Evolutionary conservation across 2,888 invertebrate genomes (phyloP), one percentile per base, ranked within the genome.

Genomic region (Ectropis crepuscularia): DNA sequence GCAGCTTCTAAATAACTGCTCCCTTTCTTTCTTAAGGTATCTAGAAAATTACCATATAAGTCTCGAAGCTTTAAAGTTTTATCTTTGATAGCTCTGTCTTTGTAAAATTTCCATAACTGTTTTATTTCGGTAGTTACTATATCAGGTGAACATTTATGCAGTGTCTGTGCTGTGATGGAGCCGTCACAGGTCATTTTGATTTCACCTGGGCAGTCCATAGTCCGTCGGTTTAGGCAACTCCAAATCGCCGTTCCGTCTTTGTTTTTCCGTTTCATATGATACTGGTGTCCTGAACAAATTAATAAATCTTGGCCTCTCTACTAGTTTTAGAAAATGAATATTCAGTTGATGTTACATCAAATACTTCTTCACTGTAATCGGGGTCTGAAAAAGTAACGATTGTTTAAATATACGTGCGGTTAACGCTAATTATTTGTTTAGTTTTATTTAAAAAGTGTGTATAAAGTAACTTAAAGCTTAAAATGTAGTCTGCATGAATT

Each of bases 191-290:
- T 51, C n/a, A 36, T 39, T 12, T 37, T 43, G 28, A 28, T 7
- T n/a, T 0, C 16, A 10, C 59, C 53, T 6, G 6, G 28, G 28
- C 59, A 59, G 28, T 5, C 6, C 8, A n/a, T 12, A 5, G 9
- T 10, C 42, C 46, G 8, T 47, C 46, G 36, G 46, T 46, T n/a
- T 11, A 46, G 8, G 37, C 58, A 59, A 39, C 46, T 45, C 58
- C 58, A 59, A 11, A 11, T 16, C 6, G 6, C 38, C 7, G 58
- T 46, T 11, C 45, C 58, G n/a, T 59, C 11, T 51, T 51, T 45
- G 38, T 46, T 10, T 37, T 16, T 38, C 5, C 10, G 11, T 7
- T 42, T 38, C 1, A 51, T 12, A 10, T 38, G 8, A 16, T 59
- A 59, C 11, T 45, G 8, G 28, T 59, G 39, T 28, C 54, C 54